Conservation (phyloP, 2,888 invertebrate genomes). For the Trissolcus brochymenae region DNA sequence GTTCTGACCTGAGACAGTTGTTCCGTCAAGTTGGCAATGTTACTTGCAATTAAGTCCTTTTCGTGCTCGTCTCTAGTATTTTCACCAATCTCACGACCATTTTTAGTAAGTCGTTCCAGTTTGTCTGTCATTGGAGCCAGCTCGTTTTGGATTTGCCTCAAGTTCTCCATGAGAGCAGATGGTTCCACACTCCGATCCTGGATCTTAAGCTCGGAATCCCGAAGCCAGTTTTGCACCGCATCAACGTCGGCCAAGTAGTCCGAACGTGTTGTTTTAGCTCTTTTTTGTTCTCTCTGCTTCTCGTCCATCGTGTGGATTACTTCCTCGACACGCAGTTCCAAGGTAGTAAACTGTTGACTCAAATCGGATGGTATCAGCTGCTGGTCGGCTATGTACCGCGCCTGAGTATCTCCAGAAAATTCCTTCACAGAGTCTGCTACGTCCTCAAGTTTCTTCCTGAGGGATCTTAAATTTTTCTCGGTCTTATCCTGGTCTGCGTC, state of each 20-base stretch:
- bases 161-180: conserved; percentile 84
- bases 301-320: conserved; percentile 89
- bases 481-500: conserved; percentile 83
- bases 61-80: conserved; percentile 88
- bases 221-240: conserved; percentile 88
- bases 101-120: conserved; percentile 86
- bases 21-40: conserved; percentile 85
- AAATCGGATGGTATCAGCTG: conserved; percentile 83
- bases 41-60: conserved; percentile 84
- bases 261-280: conserved; percentile 87
- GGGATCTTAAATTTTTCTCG: conserved; percentile 80
- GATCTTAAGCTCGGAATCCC: conserved; percentile 88
- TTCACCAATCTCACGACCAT: conserved; percentile 87
- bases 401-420: conserved; percentile 74
- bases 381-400: conserved; percentile 76
- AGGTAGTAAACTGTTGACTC: conserved; percentile 86
- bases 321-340: conserved; percentile 89
- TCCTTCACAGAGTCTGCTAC: conserved; percentile 69
- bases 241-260: conserved; percentile 89
- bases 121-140: conserved; percentile 84
- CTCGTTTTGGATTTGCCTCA: conserved; percentile 87
- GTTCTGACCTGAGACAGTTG: conserved; percentile 87
- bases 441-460: conserved; percentile 74
- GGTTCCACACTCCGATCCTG: conserved; percentile 89
- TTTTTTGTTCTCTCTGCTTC: conserved; percentile 90